These are phyloP conservation scores for Platysteira castanea DNA, from an alignment of 2,113 vertebrate genomes.

Conservation along the genomic window DNA sequence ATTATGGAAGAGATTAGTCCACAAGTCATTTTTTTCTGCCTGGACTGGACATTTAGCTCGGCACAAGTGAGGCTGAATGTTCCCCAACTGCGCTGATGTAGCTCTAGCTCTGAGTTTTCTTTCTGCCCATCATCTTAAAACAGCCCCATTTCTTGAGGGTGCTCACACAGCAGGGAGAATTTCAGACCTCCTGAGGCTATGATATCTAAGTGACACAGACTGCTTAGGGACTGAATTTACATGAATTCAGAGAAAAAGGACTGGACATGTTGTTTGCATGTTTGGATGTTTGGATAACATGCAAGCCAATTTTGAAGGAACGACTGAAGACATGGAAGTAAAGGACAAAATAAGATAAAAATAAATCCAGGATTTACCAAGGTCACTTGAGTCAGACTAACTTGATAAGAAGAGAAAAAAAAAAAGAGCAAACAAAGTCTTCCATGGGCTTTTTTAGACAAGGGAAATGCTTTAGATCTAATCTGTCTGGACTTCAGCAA, in stretches of 20 bases:
- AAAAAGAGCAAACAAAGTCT: constrained; percentile 2
- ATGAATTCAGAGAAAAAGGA: not conserved
- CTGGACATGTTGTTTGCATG: not conserved
- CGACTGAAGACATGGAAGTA: not conserved
- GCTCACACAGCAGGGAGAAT: not conserved
- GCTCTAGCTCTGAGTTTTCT: not conserved
- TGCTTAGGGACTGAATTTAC: not conserved
- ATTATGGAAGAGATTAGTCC: not conserved
- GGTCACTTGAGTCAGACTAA: constrained; percentile 1
- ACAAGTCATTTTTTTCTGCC: not conserved
- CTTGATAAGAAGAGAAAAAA: constrained; percentile 1
- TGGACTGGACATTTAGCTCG: rapidly evolving
- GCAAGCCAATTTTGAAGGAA: not conserved
- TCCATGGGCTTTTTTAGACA: constrained; percentile 42
- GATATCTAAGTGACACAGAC: not conserved
- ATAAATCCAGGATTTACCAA: constrained; percentile 7
- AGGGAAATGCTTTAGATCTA: constrained; percentile 63
- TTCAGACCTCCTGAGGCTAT: not conserved
- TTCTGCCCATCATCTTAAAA: not conserved
- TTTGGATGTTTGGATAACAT: not conserved
- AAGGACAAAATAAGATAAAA: not conserved
- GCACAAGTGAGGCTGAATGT: not conserved
- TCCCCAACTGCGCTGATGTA: not conserved
- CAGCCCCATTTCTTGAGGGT: not conserved
- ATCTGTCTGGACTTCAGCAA: constrained; percentile 61